Conservation (phyloP, 2,888 invertebrate genomes). For the Disparrhopalites patrizii region DNA sequence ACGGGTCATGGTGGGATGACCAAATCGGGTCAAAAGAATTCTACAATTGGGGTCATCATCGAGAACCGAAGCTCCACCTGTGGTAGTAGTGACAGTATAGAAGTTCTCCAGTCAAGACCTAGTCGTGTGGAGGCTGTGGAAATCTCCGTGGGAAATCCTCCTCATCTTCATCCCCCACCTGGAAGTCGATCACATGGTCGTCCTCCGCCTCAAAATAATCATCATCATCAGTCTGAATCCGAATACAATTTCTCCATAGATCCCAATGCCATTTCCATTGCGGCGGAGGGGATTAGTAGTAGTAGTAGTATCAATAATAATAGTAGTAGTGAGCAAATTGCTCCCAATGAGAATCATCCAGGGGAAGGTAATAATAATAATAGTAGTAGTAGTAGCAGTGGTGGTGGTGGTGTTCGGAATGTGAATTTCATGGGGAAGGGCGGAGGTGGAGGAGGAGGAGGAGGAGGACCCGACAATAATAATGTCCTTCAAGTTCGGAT, state of each 20-base stretch:
- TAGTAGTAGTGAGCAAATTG: background rate
- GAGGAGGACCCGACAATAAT: slow-evolving; percentile 26
- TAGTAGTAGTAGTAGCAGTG: background rate
- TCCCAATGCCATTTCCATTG: slow-evolving; percentile 20
- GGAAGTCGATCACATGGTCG: background rate
- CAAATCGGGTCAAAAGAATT: no score
- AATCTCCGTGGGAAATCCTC: background rate
- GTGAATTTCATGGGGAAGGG: slow-evolving; percentile 14
- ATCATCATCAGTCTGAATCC: no score
- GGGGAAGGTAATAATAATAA: slow-evolving; percentile 24
- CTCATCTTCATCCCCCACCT: background rate
- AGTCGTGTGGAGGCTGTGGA: slow-evolving; percentile 1
- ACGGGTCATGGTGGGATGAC: no score
- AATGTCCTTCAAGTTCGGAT: slow-evolving; percentile 25
- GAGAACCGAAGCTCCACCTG: slow-evolving; percentile 25
- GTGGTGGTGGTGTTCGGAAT: background rate
- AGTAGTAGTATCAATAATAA: background rate
- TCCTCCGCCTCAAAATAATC: slow-evolving; percentile 5
- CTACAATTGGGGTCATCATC: slow-evolving; percentile 14
- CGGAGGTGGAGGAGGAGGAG: slow-evolving; percentile 5
- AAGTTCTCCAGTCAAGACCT: background rate
- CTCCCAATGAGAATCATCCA: background rate
- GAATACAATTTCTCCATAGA: slow-evolving; percentile 18
- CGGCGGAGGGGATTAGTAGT: background rate
- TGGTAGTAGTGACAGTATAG: slow-evolving; percentile 25